Evolutionary conservation across 2,797 vertebrate species (phyloP), one percentile per base, ranked within the genome.

Genomic region (Bovichtus variegatus): DNA sequence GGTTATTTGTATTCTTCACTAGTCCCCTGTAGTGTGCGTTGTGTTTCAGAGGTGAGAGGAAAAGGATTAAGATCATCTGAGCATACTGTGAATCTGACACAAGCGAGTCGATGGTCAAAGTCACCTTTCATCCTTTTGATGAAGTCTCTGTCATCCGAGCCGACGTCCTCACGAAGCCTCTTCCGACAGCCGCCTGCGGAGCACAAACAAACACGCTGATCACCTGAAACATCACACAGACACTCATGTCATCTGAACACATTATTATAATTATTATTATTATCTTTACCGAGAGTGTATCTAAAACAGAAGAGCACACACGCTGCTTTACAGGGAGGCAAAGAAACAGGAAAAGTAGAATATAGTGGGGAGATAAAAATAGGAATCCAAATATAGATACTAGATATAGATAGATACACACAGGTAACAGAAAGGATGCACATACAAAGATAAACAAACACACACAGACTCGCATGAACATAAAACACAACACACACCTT

Each of bases 91-190:
- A 62, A 36, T 63, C 44, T 31, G 47, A 75, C 65, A 63, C 9
- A 19, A 74, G 65, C 1, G 5, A 61, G 50, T 50, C 10, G 6
- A 74, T 18, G 66, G 36, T 57, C 40, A 75, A 97, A 92, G 81
- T 97, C 97, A 91, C 97, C 96, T 91, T 97, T 98, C 95, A 98
- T 97, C 89, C 97, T 97, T 90, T 99, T 98, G 92, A 96, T 97
- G 82, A 97, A 96, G 87, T 98, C 97, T 94, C 97, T 97, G 92
- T 98, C 96, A 1, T 98, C 97, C 55, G 95, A 94, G 0, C 96
- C 89, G 31, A 91, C 90, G 16, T 98, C 97, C 81, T 98, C 97
- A 82, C 97, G 96, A 0, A 95, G 96, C 86, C 98, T 96, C 93
- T 99, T 99, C 60, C 96, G 89, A 90, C 96, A 95, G 80, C 93